Evolutionary conservation across 2,797 vertebrate genomes (phyloP).

Genomic region (Lates japonicus): DNA sequence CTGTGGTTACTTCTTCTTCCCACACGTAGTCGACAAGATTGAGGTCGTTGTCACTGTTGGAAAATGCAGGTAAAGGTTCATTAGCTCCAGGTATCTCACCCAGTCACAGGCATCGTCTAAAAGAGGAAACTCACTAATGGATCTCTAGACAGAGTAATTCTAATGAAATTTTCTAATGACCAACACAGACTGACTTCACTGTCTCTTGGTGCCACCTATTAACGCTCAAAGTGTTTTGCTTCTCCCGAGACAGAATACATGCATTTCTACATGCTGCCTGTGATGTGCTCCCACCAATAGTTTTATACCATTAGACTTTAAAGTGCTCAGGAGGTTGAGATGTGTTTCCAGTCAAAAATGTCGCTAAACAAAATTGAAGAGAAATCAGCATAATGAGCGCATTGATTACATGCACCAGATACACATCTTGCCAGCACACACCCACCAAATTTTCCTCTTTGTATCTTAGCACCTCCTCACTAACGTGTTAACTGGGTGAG

Average conservation of each 20-base stretch:
- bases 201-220: neutral
- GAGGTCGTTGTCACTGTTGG: constrained; percentile 11
- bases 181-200: constrained; percentile 13
- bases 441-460: constrained; percentile 29
- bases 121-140: constrained; percentile 54
- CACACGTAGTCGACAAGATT: neutral
- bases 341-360: constrained; percentile 7
- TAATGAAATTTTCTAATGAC: constrained; percentile 23
- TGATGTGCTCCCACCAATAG: neutral
- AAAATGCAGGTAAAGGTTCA: constrained; percentile 20
- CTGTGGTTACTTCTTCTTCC: neutral
- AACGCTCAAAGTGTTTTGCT: neutral
- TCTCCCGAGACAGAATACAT: constrained; percentile 21
- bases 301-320: neutral
- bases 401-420: constrained; percentile 1
- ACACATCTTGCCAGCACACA: neutral
- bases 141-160: constrained; percentile 38
- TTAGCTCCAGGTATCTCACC: constrained; percentile 38
- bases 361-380: neutral
- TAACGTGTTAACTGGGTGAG: neutral
- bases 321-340: neutral
- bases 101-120: constrained; percentile 5
- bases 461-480: neutral
- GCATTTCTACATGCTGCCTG: neutral
- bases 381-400: neutral